Conservation (phyloP, 2,888 invertebrate species). For the Busseola fusca region DNA sequence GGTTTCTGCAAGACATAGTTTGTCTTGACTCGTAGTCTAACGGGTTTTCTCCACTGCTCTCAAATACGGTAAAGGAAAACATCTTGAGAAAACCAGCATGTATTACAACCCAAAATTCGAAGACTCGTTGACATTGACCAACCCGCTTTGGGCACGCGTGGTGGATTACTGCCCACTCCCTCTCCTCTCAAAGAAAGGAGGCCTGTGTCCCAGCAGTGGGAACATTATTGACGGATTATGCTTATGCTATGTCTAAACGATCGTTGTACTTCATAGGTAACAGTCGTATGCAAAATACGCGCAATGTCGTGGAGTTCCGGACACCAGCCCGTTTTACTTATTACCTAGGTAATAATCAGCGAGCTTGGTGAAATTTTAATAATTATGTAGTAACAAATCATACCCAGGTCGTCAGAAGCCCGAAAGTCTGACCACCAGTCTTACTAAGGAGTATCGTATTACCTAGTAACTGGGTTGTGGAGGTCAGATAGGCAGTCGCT, state of each 20-base stretch:
- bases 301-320: no score
- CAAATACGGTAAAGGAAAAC: no score
- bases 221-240: background rate
- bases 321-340: no score
- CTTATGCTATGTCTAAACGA: background rate
- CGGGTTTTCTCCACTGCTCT: no score
- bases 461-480: no score
- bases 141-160: background rate
- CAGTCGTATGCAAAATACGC: no score
- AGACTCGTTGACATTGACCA: background rate
- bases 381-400: background rate
- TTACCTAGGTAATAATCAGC: no score
- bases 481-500: no score
- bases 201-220: background rate
- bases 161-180: background rate
- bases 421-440: no score
- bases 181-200: background rate
- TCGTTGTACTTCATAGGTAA: background rate
- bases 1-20: background rate
- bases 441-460: no score
- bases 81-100: no score
- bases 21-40: background rate
- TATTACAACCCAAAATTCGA: background rate
- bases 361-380: background rate
- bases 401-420: no score